phyloP scores from a whole-genome alignment of 2,888 invertebrate species.

The Nesidiocoris tenuis region DNA sequence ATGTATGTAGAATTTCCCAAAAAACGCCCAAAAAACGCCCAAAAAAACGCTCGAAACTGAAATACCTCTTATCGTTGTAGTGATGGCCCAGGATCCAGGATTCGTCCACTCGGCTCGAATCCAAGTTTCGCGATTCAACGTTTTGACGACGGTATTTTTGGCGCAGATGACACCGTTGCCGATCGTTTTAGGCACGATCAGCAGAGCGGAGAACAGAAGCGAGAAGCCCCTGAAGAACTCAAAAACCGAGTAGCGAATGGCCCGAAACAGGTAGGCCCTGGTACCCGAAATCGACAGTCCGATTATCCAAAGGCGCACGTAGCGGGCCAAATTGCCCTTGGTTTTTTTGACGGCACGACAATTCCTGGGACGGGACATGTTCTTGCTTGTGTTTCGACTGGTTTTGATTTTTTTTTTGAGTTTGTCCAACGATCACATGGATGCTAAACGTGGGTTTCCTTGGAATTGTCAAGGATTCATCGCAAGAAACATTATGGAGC shows the following conservation, averaged over 20 bases:
- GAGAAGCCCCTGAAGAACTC: slow-evolving; percentile 23
- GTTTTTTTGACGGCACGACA: neutral
- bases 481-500: too few relatives aligned
- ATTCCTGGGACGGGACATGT: neutral
- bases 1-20: neutral
- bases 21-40: too few relatives aligned
- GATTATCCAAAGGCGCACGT: neutral
- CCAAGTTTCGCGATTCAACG: neutral
- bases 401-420: too few relatives aligned
- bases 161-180: neutral
- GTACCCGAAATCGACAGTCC: neutral
- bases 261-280: slow-evolving; percentile 2
- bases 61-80: neutral
- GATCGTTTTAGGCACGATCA: slow-evolving; percentile 6
- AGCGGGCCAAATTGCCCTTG: neutral
- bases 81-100: neutral
- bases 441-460: too few relatives aligned
- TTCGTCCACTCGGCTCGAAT: neutral
- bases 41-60: too few relatives aligned
- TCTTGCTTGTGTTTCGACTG: too few relatives aligned
- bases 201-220: slow-evolving; percentile 5
- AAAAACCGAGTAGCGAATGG: slow-evolving; percentile 15
- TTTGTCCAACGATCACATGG: too few relatives aligned
- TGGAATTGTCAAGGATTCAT: too few relatives aligned
- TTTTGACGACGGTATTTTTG: neutral